These are phyloP conservation scores for Nycticebus coucang DNA, from an alignment of 2,113 vertebrate genomes.

Conservation along the genomic window DNA sequence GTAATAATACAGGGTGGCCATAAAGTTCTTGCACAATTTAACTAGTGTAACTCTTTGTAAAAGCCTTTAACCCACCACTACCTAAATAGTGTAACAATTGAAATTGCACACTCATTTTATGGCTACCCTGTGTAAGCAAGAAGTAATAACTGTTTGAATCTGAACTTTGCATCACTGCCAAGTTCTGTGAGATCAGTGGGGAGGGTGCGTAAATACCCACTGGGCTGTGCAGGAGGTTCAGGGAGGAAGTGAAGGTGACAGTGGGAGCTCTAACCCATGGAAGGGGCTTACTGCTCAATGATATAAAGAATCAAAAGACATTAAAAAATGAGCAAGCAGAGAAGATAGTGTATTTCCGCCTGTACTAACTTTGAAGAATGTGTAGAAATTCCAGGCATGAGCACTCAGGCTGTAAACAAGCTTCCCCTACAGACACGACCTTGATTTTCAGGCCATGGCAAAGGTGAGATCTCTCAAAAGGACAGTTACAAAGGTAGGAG, in stretches of 20 bases:
- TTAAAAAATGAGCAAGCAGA: neutral
- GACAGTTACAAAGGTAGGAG: neutral
- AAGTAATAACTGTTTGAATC: neutral
- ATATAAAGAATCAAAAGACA: neutral
- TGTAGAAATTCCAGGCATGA: neutral
- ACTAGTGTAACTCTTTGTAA: no score
- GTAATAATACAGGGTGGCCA: no score
- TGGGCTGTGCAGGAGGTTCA: neutral
- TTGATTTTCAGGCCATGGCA: neutral
- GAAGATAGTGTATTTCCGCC: neutral
- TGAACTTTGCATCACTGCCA: neutral
- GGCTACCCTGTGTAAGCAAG: neutral
- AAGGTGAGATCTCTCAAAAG: neutral
- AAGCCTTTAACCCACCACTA: no score
- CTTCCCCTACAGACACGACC: rapidly evolving
- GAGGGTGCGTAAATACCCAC: neutral
- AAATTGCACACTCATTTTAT: no score
- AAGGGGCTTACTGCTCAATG: neutral
- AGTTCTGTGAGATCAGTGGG: no score
- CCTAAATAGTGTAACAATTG: no score
- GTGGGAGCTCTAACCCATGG: neutral
- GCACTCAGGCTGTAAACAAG: neutral
- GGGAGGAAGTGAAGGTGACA: no score
- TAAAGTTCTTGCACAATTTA: no score
- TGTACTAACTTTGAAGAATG: neutral